These are phyloP conservation scores for Gymnodraco acuticeps DNA, from an alignment of 2,797 vertebrate genomes.

Conservation along the genomic window DNA sequence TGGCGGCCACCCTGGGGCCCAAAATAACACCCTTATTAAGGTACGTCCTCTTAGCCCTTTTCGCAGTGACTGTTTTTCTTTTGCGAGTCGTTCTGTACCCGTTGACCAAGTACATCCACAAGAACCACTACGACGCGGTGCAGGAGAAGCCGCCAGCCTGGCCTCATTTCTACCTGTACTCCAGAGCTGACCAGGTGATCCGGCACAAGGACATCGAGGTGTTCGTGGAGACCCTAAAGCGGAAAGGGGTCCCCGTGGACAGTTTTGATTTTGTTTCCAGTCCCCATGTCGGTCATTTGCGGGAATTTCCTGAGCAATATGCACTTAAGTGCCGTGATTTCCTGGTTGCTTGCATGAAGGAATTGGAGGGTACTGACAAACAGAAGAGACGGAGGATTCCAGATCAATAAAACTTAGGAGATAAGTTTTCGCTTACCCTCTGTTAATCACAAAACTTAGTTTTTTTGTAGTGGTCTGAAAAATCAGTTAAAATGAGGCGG, in stretches of 20 bases:
- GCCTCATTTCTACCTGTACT: constrained; percentile 96
- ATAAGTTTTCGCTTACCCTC: neutral
- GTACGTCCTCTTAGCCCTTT: constrained; percentile 86
- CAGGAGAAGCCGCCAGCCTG: constrained; percentile 86
- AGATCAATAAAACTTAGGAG: constrained; percentile 44
- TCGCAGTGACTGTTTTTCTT: constrained; percentile 83
- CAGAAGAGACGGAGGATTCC: constrained; percentile 66
- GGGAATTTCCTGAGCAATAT: constrained; percentile 90
- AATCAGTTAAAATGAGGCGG: neutral
- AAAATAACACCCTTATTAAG: constrained; percentile 81
- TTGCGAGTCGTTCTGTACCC: constrained; percentile 90
- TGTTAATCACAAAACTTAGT: neutral
- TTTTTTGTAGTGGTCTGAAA: neutral
- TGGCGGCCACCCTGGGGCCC: constrained; percentile 84
- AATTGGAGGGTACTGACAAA: constrained; percentile 38
- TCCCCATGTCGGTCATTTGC: constrained; percentile 90
- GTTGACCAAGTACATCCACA: constrained; percentile 90
- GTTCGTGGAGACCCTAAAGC: constrained; percentile 84
- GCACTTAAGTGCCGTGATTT: constrained; percentile 86
- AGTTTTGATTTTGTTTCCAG: constrained; percentile 91
- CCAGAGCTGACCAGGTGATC: constrained; percentile 89
- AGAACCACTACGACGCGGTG: constrained; percentile 92
- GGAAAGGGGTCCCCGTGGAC: constrained; percentile 82
- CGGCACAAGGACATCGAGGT: constrained; percentile 85
- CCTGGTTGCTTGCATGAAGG: constrained; percentile 86